Evolutionary conservation across 1,140 invertebrate genomes (phyloP).

Genomic region (Druon quercuslanigerum): DNA sequence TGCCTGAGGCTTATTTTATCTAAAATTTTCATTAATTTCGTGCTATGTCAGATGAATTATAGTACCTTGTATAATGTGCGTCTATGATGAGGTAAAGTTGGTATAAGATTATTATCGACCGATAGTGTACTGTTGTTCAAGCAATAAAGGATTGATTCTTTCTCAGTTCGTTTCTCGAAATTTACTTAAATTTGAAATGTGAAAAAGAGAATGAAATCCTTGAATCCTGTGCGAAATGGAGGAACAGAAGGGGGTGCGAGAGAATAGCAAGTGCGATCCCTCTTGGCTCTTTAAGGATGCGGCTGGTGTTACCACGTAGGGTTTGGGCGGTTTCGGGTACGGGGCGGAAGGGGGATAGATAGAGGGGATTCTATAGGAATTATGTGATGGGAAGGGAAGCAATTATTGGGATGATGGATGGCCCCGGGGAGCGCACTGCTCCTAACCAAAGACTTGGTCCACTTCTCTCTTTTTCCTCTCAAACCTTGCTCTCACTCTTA

Average conservation of each 20-base stretch:
- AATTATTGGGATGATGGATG: slow-evolving; percentile 75
- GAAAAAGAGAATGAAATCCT: slow-evolving; percentile 32
- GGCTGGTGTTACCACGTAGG: slow-evolving; percentile 46
- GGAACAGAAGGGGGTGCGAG: slow-evolving; percentile 39
- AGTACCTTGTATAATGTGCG: no score
- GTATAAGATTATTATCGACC: no score
- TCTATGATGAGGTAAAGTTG: no score
- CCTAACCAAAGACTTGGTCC: slow-evolving; percentile 67
- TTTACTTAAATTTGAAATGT: not conserved
- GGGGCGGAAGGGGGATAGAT: slow-evolving; percentile 35
- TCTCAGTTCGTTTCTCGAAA: slow-evolving; percentile 33
- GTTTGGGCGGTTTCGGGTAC: slow-evolving; percentile 49
- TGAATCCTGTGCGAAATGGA: slow-evolving; percentile 6
- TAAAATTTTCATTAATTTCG: no score
- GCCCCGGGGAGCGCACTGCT: slow-evolving; percentile 69
- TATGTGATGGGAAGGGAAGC: slow-evolving; percentile 73
- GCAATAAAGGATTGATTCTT: slow-evolving; percentile 35
- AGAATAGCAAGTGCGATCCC: slow-evolving; percentile 53
- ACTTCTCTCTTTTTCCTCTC: slow-evolving; percentile 48
- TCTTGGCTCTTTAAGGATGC: slow-evolving; percentile 47
- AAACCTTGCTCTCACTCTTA: slow-evolving; percentile 37
- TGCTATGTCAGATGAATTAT: no score
- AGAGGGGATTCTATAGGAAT: slow-evolving; percentile 69
- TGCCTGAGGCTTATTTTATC: no score
- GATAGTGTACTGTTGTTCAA: slow-evolving; percentile 16